Evolutionary conservation across 64 coral and sea anemone species (phyloP), one percentile per base, ranked within the genome.

Genomic region (Catalaphyllia jardinei): DNA sequence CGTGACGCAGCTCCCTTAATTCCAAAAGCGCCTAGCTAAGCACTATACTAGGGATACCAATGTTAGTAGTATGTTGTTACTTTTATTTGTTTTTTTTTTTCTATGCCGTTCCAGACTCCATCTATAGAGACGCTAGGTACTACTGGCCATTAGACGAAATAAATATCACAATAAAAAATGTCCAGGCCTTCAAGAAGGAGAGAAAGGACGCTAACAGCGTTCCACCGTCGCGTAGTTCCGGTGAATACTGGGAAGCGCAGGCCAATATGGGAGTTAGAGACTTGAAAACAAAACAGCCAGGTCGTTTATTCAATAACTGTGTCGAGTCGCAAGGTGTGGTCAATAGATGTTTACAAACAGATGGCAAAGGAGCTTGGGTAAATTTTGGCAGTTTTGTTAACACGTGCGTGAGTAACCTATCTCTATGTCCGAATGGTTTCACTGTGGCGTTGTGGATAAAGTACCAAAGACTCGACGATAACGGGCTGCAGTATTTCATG

Each of bases 381-480:
- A 87, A 95, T 67, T 84, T 99, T 35, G 97, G 97, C 1, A 76
- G 78, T 49, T 99, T 95, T 89, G 69, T 91, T 6, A 99, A 93
- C 84, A 95, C 88, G 55, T 99, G 97, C 91, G 62, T 99, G 50
- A 89, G 97, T 24, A 88, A 95, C 29, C 97, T 93, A 20, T 88
- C 83, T 46, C 67, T 95, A 38, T 99, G 97, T 80, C 50, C 89
- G 15, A 52, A 86, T 59, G 97, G 97, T 12, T 60, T 99, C 16
- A 93, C 97, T 8, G 91, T 99, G 6, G 90, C 97, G 8, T 78
- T 99, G 33, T 99, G 97, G 97, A 71, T 95, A 11, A 95, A 99
- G 76, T 95, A 99, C 27, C 67, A 90, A 64, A 86, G 81, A 39
- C 72, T 86, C 16, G 61, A 78, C 16, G n/a, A 19, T 0, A 74